Evolutionary conservation across 1,140 invertebrate species (phyloP), one percentile per base, ranked within the genome.

Genomic region (Drosophila equinoxialis): DNA sequence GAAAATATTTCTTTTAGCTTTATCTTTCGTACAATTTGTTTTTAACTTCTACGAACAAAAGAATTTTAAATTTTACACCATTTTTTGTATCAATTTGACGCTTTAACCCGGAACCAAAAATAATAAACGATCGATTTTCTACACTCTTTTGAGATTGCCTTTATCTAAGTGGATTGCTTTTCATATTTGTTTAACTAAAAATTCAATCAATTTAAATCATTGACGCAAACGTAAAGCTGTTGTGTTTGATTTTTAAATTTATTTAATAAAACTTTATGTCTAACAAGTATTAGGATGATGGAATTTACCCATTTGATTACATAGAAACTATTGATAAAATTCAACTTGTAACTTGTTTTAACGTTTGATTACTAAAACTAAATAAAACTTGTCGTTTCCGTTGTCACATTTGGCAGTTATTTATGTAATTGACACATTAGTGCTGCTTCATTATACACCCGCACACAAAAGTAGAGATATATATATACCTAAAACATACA

Each of bases 391-490:
- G 10, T 8, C 2, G 74, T 58, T 69, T 60, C n/a, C 35, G 57
- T 68, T 61, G 57, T 41, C 57, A 72, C 59, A 51, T 14, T 30
- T 11, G n/a, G n/a, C 26, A 33, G 48, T 20, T 37, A 11, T 6
- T 30, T 30, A 30, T 30, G 30, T 30, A 61, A 5, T 14, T 67
- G 58, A 42, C 63, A 68, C 41, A 26, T 54, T 17, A 33, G 35
- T 59, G 26, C 61, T 73, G 61, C 61, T 65, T 74, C 57, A 72
- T 72, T 71, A 78, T 84, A 69, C 68, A 57, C 75, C 79, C 75
- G 70, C 77, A 55, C 11, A 55, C 14, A 74, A 17, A 23, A 2
- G 20, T 23, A 1, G 1, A 17, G 2, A 35, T 17, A 48, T 8
- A 48, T 48, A 48, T 48, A 48, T 48, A 23, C 2, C 10, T 51